Conservation (phyloP, 2,888 invertebrate genomes). For the Drosophila austrosaltans region DNA sequence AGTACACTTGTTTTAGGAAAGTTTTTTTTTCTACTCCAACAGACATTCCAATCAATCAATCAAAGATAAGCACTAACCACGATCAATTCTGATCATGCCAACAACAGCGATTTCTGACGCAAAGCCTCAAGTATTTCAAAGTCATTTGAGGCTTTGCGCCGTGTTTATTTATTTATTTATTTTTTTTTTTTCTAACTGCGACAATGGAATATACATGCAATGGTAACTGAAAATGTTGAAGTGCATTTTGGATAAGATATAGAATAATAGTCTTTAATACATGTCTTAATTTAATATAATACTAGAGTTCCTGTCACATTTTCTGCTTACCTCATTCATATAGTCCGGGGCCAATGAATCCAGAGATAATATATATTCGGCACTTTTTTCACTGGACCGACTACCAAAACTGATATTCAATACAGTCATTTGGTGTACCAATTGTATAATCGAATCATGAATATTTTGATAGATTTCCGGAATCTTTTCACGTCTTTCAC, state of each 20-base stretch:
- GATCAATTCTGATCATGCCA: conserved; percentile 36
- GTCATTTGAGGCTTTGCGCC: conserved; percentile 31
- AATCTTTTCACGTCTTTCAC: conserved; percentile 88
- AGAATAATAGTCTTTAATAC: conserved; percentile 36
- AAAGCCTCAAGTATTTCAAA: conserved; percentile 56
- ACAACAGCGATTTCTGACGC: conserved; percentile 56
- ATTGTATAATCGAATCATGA: conserved; percentile 89
- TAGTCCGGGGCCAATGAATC: conserved; percentile 83
- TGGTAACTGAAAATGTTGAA: conserved; percentile 38
- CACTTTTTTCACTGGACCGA: conserved; percentile 79
- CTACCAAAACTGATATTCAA: conserved; percentile 85
- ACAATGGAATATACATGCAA: conserved; percentile 23
- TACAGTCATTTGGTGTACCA: conserved; percentile 86
- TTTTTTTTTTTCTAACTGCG: conserved; percentile 41
- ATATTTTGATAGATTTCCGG: conserved; percentile 89
- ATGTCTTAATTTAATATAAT: background rate
- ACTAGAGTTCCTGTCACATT: conserved; percentile 17
- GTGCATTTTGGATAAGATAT: conserved; percentile 69
- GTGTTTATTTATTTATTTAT: background rate
- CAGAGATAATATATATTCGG: conserved; percentile 84
- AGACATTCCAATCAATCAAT: conserved; percentile 61
- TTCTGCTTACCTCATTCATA: conserved; percentile 85
- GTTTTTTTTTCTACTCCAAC: conserved; percentile 42
- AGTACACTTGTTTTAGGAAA: conserved; percentile 65
- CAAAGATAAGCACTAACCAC: conserved; percentile 52